A percentile compares a stretch with the other conserved stretches of the same genome.
Conservation (phyloP, 2,888 invertebrate genomes). For the Dryocosmus kuriphilus region DNA sequence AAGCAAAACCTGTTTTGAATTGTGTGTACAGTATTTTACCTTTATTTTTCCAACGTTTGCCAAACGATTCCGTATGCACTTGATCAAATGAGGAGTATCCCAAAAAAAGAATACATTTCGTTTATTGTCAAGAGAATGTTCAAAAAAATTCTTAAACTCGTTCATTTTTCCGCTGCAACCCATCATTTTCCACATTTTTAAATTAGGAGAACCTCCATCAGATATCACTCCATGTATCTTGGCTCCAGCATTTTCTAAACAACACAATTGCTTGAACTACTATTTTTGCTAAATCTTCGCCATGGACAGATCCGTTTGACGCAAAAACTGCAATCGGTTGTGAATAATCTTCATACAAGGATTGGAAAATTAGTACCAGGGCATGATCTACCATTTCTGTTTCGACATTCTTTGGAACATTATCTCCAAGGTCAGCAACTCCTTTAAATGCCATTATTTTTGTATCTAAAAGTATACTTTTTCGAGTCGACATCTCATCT, state of each 20-base stretch:
- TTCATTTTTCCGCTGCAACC: constrained; percentile 48
- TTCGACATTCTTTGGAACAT: neutral
- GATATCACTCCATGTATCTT: constrained; percentile 30
- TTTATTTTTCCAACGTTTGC: constrained; percentile 34
- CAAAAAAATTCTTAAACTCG: constrained; percentile 45
- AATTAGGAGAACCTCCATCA: constrained; percentile 56
- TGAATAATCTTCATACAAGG: constrained; percentile 47
- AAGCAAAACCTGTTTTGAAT: constrained; percentile 18
- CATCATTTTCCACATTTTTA: constrained; percentile 51
- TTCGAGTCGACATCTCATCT: neutral
- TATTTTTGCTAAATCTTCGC: constrained; percentile 49
- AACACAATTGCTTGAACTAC: constrained; percentile 52
- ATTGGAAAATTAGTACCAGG: constrained; percentile 56
- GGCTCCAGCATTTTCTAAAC: constrained; percentile 51
- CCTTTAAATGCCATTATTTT: neutral
- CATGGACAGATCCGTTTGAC: constrained; percentile 46
- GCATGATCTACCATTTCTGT: constrained; percentile 50
- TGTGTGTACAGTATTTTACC: neutral
- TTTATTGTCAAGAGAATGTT: constrained; percentile 49
- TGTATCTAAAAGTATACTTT: neutral
- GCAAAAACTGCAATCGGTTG: constrained; percentile 57
- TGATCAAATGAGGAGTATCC: constrained; percentile 56
- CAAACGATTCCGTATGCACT: constrained; percentile 56
- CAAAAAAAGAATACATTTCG: constrained; percentile 55
- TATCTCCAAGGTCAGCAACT: neutral